Base-by-base conservation (phyloP, 1,140 invertebrate species). In the silkworm (Bombyx mori) region DNA sequence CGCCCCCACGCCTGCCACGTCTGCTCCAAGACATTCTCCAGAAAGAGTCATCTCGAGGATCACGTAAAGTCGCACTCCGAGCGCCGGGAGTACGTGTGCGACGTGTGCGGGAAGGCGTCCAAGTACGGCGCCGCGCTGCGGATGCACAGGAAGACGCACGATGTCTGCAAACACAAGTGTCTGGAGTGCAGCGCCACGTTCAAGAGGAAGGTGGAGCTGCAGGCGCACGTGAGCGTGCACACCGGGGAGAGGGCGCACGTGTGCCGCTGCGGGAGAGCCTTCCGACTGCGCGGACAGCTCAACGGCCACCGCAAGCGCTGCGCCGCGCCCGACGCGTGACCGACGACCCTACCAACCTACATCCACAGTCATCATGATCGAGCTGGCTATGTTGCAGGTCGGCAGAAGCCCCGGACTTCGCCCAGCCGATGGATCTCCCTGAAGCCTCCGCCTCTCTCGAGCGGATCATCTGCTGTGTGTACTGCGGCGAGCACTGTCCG, bases 81-180 rank as follows among this genome's bases (percentile, higher is more conserved):
- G 1, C 82, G 88, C 57, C 88, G 90, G 55, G 89, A 90, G 5
- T 91, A 89, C 67, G 77, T 89, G 9, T 93, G 92, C 71, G 76
- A 78, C 26, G 35, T 62, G 3, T 86, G 82, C 62, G 79, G 80
- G 1, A 68, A 66, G 43, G 71, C 73, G 4, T 75, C 65, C 5
- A 77, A 75, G 44, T 74, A 74, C n/a, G 46, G 55, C 44, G 74
- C 77, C 0, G 78, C 73, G 6, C 53, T 86, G 48, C 62, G 80
- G 9, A 72, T 75, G 73, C 81, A 86, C 57, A 54, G 61, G n/a
- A 59, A 56, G 6, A 62, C 61, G 0, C 81, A 84, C 61, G 61
- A 52, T 3, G 56, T 54, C 6, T 54, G 50, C 44, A 61, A 46
- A 35, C 71, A 71, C 47, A 44, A 57, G 4, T 88, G 86, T 54